These are phyloP conservation scores for Nibea coibor DNA, from an alignment of 2,113 vertebrate genomes.

Conservation along the genomic window DNA sequence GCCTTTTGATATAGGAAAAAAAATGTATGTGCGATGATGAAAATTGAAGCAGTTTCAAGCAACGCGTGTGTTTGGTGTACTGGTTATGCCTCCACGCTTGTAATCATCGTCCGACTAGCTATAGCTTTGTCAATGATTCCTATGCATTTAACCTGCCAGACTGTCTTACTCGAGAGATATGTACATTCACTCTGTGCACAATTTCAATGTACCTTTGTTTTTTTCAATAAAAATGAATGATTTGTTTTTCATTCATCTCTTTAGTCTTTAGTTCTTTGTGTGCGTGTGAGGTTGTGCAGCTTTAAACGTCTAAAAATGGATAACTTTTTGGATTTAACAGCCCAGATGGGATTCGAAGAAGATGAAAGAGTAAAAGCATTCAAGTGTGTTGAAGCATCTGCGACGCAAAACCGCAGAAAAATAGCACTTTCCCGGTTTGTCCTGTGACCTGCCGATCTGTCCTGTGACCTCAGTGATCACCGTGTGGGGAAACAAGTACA, in stretches of 20 bases:
- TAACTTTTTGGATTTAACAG: neutral
- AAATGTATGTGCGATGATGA: constrained; percentile 25
- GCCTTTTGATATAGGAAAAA: constrained; percentile 20
- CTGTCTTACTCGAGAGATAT: constrained; percentile 26
- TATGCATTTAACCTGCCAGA: constrained; percentile 47
- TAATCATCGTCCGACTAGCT: constrained; percentile 33
- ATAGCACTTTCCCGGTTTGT: neutral
- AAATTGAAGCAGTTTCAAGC: neutral
- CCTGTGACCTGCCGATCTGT: constrained; percentile 24
- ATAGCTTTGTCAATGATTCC: constrained; percentile 43
- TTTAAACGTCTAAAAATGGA: neutral
- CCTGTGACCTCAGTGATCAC: constrained; percentile 9
- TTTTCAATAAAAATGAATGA: constrained; percentile 64
- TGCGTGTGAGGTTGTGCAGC: neutral
- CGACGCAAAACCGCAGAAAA: constrained; percentile 4
- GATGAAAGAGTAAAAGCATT: neutral
- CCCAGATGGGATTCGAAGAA: neutral
- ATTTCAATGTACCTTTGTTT: constrained; percentile 44
- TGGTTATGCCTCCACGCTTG: constrained; percentile 57
- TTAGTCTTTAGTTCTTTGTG: neutral
- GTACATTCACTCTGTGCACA: constrained; percentile 24
- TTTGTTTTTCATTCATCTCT: constrained; percentile 33
- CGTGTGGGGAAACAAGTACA: constrained; percentile 33
- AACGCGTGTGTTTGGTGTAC: constrained; percentile 47
- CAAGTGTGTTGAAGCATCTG: neutral